A percentile compares a stretch with the other conserved stretches of the same genome.
phyloP scores from a whole-genome alignment of 1,140 invertebrate genomes.

The Halotydeus destructor region DNA sequence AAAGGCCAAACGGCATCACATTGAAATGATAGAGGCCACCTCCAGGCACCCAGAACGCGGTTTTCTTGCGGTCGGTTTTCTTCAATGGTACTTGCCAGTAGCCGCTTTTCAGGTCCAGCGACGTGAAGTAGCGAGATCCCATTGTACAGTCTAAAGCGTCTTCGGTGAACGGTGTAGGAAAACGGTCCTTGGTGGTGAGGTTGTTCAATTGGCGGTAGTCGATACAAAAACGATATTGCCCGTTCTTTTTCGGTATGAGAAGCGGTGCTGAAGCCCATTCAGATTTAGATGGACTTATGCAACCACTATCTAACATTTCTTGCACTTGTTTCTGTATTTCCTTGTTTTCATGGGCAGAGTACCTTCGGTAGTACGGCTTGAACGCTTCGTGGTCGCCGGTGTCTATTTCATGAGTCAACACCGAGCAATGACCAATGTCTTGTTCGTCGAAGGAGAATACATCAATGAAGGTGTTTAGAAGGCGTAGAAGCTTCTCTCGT shows the following conservation, averaged over 20 bases:
- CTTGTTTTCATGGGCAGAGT: too few relatives aligned
- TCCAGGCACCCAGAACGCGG: constrained; percentile 25
- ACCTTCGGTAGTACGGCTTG: too few relatives aligned
- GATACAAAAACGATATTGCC: constrained; percentile 6
- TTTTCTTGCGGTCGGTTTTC: constrained; percentile 22
- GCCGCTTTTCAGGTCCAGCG: constrained; percentile 28
- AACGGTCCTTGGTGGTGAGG: constrained; percentile 2
- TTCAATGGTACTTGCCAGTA: constrained; percentile 27
- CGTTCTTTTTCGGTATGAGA: constrained; percentile 6
- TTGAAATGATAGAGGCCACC: constrained; percentile 22
- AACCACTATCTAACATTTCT: background rate
- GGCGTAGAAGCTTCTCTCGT: too few relatives aligned
- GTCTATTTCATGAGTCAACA: too few relatives aligned
- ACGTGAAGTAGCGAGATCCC: constrained; percentile 2
- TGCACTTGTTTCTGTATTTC: too few relatives aligned
- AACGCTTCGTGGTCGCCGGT: too few relatives aligned
- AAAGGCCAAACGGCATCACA: constrained; percentile 23
- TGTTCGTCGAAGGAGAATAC: too few relatives aligned
- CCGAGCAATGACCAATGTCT: too few relatives aligned
- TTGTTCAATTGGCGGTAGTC: constrained; percentile 5
- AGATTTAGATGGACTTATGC: constrained; percentile 13
- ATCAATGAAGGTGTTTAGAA: too few relatives aligned
- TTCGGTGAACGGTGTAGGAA: background rate
- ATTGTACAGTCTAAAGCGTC: background rate
- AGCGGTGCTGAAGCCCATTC: constrained; percentile 19